Base-by-base conservation (phyloP, 2,888 invertebrate species). In the Scaptomyza caliginosa region DNA sequence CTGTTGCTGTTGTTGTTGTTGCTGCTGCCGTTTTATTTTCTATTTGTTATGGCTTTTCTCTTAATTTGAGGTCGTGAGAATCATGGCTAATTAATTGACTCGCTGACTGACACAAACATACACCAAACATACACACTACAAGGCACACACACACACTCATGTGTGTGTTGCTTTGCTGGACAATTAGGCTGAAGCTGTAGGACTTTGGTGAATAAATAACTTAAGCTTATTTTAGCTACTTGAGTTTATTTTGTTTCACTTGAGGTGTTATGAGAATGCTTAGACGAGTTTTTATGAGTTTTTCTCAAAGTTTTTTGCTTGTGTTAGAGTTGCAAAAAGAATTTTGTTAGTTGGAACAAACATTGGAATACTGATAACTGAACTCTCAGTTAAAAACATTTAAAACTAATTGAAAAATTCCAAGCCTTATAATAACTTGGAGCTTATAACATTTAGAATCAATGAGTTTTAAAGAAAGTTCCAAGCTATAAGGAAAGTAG, bases 31-130 rank as follows among this genome's bases (percentile, higher is more conserved):
- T 77, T 79, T 77, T 65, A 79, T 77, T 86, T 88, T 86, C 74
- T 82, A 78, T 88, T 88, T 86, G 86, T 84, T 80, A 81, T 88
- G 81, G 84, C 82, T 78, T 87, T 88, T 85, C 88, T 88, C 79
- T 88, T 89, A 89, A 89, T 89, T 88, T 88, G 88, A 89, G 89
- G 89, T 89, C 89, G 89, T 89, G 89, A 89, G 89, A 89, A 89
- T 89, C 89, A 88, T 89, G 79, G 81, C 88, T 89, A 89, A 88
- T 89, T 89, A 89, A 89, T 88, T 89, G 89, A 81, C 87, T 86
- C 77, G 74, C 75, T 70, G 66, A 74, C 73, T 67, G 65, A 76
- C 67, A 66, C 55, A 67, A 30, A 67, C 60, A 72, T 40, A 67
- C 45, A 64, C 26, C 32, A 32, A n/a, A 54, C 38, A 56, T 7